Evolutionary conservation across 2,888 invertebrate species (phyloP).

Genomic region (Drosophila neonasuta): DNA sequence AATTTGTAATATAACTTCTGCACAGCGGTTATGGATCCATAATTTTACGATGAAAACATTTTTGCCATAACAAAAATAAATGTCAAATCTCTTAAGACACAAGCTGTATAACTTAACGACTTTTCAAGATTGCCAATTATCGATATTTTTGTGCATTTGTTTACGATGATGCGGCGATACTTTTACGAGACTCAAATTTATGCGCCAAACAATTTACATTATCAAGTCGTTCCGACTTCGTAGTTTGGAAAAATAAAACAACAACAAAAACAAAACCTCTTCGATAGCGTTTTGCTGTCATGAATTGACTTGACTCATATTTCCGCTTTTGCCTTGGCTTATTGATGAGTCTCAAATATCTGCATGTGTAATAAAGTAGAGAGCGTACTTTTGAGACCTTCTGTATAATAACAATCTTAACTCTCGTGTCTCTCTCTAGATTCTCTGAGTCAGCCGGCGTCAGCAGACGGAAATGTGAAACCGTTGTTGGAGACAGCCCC

Average conservation of each 20-base stretch:
- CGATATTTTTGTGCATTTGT: slow-evolving; percentile 15
- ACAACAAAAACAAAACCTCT: slow-evolving; percentile 1
- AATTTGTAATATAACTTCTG: slow-evolving; percentile 3
- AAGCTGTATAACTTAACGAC: slow-evolving; percentile 29
- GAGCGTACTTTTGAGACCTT: slow-evolving; percentile 7
- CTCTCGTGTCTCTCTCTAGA: slow-evolving; percentile 8
- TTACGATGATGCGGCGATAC: slow-evolving; percentile 19
- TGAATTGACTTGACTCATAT: slow-evolving; percentile 40
- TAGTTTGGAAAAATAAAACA: slow-evolving; percentile 1
- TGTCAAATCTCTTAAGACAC: slow-evolving; percentile 6
- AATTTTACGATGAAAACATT: slow-evolving; percentile 15
- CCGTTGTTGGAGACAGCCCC: slow-evolving; percentile 38
- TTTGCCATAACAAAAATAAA: not conserved
- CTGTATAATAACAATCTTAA: slow-evolving; percentile 24
- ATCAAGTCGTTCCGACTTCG: slow-evolving; percentile 21
- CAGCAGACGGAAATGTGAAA: slow-evolving; percentile 57
- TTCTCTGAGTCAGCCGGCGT: slow-evolving; percentile 53
- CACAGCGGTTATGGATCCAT: slow-evolving; percentile 2
- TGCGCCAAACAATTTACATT: slow-evolving; percentile 32
- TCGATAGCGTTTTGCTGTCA: not conserved
- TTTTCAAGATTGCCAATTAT: slow-evolving; percentile 35
- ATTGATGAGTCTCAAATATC: slow-evolving; percentile 31
- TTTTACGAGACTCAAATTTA: slow-evolving; percentile 37
- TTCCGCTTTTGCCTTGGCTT: slow-evolving; percentile 10
- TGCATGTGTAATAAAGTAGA: slow-evolving; percentile 31